Conservation (phyloP, 2,113 vertebrate species). For the Limnothrissa miodon region DNA sequence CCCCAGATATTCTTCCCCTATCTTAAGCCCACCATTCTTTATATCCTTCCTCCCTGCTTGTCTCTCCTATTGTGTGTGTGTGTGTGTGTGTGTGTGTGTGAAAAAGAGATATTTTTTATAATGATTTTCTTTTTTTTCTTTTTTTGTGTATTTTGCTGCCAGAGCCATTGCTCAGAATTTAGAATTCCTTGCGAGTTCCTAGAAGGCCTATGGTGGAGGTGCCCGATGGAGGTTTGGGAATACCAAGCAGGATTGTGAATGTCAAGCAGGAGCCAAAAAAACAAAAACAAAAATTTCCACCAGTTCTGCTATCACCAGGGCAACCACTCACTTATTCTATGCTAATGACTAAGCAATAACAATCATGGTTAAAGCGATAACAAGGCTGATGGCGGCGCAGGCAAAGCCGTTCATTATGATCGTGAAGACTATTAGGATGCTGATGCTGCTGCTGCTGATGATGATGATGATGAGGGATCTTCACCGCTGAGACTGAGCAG, state of each 20-base stretch:
- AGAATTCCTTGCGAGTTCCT: not conserved
- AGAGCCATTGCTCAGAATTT: not conserved
- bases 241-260: not conserved
- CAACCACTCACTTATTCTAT: conserved; percentile 40
- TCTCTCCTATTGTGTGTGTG: not conserved
- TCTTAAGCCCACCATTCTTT: not conserved
- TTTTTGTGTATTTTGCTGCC: not conserved
- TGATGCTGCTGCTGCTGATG: not conserved
- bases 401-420: conserved; percentile 62
- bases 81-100: not conserved
- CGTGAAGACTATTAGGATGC: not conserved
- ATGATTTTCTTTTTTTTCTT: not conserved
- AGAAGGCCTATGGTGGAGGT: too few species aligned
- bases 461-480: not conserved
- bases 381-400: conserved; percentile 58
- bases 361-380: not conserved
- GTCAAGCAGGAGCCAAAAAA: not conserved
- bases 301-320: not conserved
- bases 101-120: too few species aligned
- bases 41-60: not conserved
- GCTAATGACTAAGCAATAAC: conserved; percentile 63
- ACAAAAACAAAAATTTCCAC: not conserved
- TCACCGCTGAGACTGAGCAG: not conserved
- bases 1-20: not conserved
- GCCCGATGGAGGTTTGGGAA: too few species aligned